Evolutionary conservation across 2,797 vertebrate genomes (phyloP).

Genomic region (Diceros bicornis): DNA sequence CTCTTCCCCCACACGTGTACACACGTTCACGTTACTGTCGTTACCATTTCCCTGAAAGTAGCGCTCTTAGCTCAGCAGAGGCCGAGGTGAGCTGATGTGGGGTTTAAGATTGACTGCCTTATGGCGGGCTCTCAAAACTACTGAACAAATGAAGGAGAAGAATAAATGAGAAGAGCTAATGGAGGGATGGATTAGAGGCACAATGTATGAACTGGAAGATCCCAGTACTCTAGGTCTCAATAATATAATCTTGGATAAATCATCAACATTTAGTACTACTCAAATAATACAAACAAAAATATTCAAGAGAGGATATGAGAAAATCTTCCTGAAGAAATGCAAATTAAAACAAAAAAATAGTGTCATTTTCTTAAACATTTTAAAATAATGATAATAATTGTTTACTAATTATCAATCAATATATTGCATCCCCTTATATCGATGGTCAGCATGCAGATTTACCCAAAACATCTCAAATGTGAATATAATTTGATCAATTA

Average conservation of each 20-base stretch:
- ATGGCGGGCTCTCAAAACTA: not conserved
- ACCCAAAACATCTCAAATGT: not conserved
- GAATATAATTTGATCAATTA: not conserved
- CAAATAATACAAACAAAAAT: not conserved
- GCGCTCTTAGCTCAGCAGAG: not conserved
- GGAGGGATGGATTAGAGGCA: rapidly evolving
- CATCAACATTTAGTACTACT: not conserved
- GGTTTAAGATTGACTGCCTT: not conserved
- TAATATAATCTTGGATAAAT: too few species aligned
- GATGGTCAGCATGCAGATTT: not conserved
- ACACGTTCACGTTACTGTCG: rapidly evolving
- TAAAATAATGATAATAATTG: not conserved
- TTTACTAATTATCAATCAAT: not conserved
- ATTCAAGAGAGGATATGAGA: not conserved
- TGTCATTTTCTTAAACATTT: not conserved
- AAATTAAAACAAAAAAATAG: not conserved
- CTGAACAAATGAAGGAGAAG: not conserved
- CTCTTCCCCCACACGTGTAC: rapidly evolving
- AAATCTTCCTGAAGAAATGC: not conserved
- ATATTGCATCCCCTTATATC: not conserved
- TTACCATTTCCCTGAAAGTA: not conserved
- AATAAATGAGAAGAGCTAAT: not conserved
- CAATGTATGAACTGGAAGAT: not conserved
- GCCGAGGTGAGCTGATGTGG: rapidly evolving
- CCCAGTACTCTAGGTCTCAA: not conserved